Conservation (phyloP, 2,888 invertebrate species). For the Luperina testacea region DNA sequence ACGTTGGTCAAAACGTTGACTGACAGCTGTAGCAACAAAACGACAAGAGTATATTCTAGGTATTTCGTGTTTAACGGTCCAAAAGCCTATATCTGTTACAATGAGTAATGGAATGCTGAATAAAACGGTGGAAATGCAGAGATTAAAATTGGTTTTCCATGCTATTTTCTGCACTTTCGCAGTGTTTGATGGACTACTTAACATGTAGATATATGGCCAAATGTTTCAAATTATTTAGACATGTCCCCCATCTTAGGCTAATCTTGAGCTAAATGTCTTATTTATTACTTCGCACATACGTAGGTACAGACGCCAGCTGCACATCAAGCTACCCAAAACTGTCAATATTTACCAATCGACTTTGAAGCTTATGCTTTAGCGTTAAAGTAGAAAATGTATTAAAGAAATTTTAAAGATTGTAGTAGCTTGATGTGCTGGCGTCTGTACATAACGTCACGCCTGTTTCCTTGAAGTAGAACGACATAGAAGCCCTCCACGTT, state of each 20-base stretch:
- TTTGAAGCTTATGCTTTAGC: too few relatives aligned
- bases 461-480: neutral
- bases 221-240: neutral
- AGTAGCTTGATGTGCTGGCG: too few relatives aligned
- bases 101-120: neutral
- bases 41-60: neutral
- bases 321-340: too few relatives aligned
- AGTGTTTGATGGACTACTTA: too few relatives aligned
- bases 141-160: neutral
- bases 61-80: slow-evolving; percentile 13
- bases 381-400: too few relatives aligned
- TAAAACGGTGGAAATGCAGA: neutral
- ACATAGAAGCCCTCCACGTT: too few relatives aligned
- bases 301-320: neutral
- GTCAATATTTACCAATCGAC: too few relatives aligned
- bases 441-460: too few relatives aligned
- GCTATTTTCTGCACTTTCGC: neutral
- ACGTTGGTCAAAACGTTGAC: slow-evolving; percentile 16
- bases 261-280: neutral
- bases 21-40: slow-evolving; percentile 29
- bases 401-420: too few relatives aligned
- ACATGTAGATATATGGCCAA: too few relatives aligned
- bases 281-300: neutral
- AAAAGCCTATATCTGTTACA: slow-evolving; percentile 20
- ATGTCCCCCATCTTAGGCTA: too few relatives aligned